Percentiles rank a stretch among this genome's conserved stretches.
These are phyloP conservation scores for Drosophila seclusa DNA, from an alignment of 2,888 invertebrate species.

Conservation along the genomic window DNA sequence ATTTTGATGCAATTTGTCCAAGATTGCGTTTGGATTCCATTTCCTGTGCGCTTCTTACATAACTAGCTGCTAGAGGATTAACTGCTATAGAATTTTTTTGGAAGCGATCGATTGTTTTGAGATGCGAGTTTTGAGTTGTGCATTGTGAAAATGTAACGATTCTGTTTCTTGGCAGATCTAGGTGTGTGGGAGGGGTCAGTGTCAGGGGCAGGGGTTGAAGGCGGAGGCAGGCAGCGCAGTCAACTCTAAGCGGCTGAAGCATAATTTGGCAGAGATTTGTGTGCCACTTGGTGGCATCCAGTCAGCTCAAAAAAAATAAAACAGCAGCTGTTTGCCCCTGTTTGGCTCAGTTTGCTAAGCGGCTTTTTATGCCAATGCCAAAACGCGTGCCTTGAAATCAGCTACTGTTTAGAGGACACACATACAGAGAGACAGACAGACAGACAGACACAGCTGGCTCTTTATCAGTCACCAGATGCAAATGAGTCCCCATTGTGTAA, in stretches of 20 bases:
- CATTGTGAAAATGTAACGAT: conserved; percentile 39
- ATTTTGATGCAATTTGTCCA: conserved; percentile 64
- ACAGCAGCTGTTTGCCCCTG: conserved; percentile 38
- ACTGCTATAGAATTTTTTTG: conserved; percentile 31
- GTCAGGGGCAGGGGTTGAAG: background rate
- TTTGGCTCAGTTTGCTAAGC: conserved; percentile 37
- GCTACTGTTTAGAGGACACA: conserved; percentile 8
- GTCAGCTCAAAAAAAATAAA: background rate
- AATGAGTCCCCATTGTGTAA: conserved; percentile 69
- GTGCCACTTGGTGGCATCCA: conserved; percentile 54
- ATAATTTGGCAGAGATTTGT: conserved; percentile 52
- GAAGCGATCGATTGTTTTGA: conserved; percentile 22
- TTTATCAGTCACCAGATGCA: conserved; percentile 60
- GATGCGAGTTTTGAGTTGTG: background rate
- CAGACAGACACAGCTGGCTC: conserved; percentile 16
- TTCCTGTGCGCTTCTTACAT: conserved; percentile 64
- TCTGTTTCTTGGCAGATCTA: conserved; percentile 26
- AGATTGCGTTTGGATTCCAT: conserved; percentile 37
- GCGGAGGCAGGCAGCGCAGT: conserved; percentile 17
- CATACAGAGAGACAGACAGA: background rate
- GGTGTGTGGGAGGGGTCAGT: conserved; percentile 2
- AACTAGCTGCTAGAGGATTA: conserved; percentile 39
- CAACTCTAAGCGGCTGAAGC: conserved; percentile 49
- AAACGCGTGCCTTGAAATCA: conserved; percentile 40
- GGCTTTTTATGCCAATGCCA: conserved; percentile 45